A percentile compares a stretch with the other conserved stretches of the same genome.
Conservation (phyloP, 2,113 vertebrate genomes). For the Todiramphus saurophagus region DNA sequence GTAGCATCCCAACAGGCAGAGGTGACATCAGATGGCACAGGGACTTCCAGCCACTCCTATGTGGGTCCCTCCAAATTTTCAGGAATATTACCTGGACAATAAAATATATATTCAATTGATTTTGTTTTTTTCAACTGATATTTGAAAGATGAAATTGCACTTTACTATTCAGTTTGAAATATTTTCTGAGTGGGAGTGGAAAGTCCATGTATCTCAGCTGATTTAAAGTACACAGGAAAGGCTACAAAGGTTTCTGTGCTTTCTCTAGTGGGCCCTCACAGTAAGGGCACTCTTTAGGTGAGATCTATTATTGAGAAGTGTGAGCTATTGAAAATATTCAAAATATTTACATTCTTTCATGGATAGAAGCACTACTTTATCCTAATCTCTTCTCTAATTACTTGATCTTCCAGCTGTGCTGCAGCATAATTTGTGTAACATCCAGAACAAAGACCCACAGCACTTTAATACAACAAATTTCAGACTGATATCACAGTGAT, state of each 20-base stretch:
- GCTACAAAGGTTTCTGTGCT: background rate
- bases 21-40: background rate
- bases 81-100: background rate
- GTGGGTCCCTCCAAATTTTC: background rate
- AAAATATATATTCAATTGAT: background rate
- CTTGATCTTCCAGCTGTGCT: background rate
- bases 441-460: background rate
- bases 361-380: constrained; percentile 40
- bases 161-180: background rate
- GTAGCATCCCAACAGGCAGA: background rate
- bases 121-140: background rate
- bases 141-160: too few species aligned
- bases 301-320: constrained; percentile 44
- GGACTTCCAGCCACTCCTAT: background rate
- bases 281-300: constrained; percentile 28
- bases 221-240: background rate
- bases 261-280: background rate
- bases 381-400: constrained; percentile 62
- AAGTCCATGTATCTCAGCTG: background rate
- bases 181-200: background rate
- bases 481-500: background rate
- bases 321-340: constrained; percentile 56
- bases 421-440: background rate
- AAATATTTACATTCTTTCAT: constrained; percentile 70
- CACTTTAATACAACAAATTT: background rate